Base-by-base conservation (phyloP, 2,113 vertebrate genomes). In the Pseudorhombus dupliciocellatus region DNA sequence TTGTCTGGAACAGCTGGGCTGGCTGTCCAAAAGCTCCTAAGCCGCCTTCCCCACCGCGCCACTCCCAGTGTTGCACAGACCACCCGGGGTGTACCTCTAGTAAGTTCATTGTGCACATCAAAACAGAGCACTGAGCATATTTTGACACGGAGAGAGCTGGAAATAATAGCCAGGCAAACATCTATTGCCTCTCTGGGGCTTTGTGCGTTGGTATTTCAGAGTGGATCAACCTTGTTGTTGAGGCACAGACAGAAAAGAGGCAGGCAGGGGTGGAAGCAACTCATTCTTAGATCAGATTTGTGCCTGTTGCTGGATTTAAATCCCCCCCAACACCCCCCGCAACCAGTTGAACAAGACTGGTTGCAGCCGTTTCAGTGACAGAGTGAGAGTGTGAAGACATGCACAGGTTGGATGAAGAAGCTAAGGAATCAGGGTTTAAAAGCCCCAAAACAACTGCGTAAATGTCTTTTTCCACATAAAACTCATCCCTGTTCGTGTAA, bases 1-100 rank as follows among this genome's bases (percentile, higher is more conserved):
- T 85, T 72, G 83, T 84, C 72, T 83, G 8, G 34, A 84, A 26
- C 84, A 87, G 86, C 85, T 87, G 87, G 85, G 81, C 44, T 75
- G 72, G 55, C 61, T 78, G 83, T 83, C 83, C 74, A 73, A 84
- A 84, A 86, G 86, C 83, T 84, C 58, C 79, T 83, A 75, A 88
- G 84, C 74, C 60, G 62, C 75, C 79, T n/a, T 69, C 84, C 66
- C 84, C 84, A 75, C 86, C 11, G 83, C 2, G 79, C 59, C 69
- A 65, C 74, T 85, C 84, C 76, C 82, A 57, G 79, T 66, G 80
- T 28, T 52, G 71, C 70, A 64, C 64, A 66, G 86, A 83, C 83
- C 77, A 78, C 89, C 89, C 18, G 48, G 4, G 26, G 87, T 8
- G 73, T 12, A 70, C 40, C 67, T 83, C 75, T 87, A 77, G 73